A percentile compares a stretch with the other conserved stretches of the same genome.
Evolutionary conservation across 1,140 invertebrate genomes (phyloP).

Genomic region (Calephelis nemesis): DNA sequence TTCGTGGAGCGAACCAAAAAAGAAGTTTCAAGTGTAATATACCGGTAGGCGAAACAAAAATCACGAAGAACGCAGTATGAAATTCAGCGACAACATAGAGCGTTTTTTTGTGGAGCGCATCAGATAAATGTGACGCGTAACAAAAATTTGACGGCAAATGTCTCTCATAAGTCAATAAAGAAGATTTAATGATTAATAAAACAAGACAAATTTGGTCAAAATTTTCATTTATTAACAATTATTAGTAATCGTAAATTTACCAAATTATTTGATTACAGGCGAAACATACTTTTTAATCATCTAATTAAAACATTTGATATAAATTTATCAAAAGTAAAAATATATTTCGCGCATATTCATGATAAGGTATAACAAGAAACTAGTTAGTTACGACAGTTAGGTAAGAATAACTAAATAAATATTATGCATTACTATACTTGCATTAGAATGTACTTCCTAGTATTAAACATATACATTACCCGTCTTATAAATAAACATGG

Average conservation of each 20-base stretch:
- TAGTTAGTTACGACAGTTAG: constrained; percentile 67
- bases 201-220: constrained; percentile 50
- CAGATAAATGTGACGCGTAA: no score
- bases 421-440: constrained; percentile 48
- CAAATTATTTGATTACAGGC: constrained; percentile 8
- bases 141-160: no score
- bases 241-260: constrained; percentile 54
- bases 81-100: no score
- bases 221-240: constrained; percentile 77
- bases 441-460: constrained; percentile 5
- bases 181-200: constrained; percentile 20
- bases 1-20: no score
- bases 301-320: neutral
- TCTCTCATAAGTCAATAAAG: neutral
- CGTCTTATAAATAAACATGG: no score
- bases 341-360: constrained; percentile 10
- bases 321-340: constrained; percentile 5
- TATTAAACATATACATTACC: constrained; percentile 11
- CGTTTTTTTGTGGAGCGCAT: no score
- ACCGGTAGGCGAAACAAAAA: no score
- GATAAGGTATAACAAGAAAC: constrained; percentile 54
- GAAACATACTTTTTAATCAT: constrained; percentile 1
- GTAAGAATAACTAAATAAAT: constrained; percentile 60
- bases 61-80: no score
- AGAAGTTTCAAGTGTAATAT: no score